Conservation (phyloP, 2,797 vertebrate species). For the Sibirionetta formosa region DNA sequence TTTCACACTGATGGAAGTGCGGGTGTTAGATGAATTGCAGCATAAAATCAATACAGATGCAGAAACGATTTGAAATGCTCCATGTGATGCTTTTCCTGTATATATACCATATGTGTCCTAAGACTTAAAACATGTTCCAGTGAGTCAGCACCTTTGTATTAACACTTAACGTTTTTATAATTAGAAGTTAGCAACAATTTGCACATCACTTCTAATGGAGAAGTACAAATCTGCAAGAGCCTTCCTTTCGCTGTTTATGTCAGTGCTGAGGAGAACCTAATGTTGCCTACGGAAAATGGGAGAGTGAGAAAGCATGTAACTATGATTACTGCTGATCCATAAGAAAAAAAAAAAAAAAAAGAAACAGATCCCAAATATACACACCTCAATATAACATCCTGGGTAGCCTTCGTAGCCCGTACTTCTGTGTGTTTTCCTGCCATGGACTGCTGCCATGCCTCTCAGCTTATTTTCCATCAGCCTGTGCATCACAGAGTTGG, state of each 20-base stretch:
- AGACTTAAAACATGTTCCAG: slow-evolving; percentile 27
- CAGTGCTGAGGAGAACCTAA: not conserved
- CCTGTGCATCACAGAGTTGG: not conserved
- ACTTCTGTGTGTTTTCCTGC: not conserved
- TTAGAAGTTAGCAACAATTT: not conserved
- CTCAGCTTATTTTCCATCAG: not conserved
- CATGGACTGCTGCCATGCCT: not conserved
- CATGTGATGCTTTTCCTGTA: slow-evolving; percentile 13
- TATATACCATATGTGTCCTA: not conserved
- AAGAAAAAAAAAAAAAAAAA: not conserved
- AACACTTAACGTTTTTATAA: slow-evolving; percentile 25
- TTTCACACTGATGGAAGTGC: not conserved
- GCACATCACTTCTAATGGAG: slow-evolving; percentile 18
- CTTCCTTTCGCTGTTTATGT: not conserved
- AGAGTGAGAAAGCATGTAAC: fast-evolving
- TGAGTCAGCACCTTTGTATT: slow-evolving; percentile 54
- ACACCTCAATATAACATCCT: not conserved
- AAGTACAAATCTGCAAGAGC: not conserved
- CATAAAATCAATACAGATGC: slow-evolving; percentile 59
- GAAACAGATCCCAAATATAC: not conserved
- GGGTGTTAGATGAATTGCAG: slow-evolving; percentile 31
- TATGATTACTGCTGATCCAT: not conserved
- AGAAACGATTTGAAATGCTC: slow-evolving; percentile 46
- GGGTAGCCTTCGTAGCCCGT: not conserved
- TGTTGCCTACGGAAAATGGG: not conserved